Evolutionary conservation across 1,140 invertebrate genomes (phyloP), one percentile per base, ranked within the genome.

Genomic region (Mya arenaria): DNA sequence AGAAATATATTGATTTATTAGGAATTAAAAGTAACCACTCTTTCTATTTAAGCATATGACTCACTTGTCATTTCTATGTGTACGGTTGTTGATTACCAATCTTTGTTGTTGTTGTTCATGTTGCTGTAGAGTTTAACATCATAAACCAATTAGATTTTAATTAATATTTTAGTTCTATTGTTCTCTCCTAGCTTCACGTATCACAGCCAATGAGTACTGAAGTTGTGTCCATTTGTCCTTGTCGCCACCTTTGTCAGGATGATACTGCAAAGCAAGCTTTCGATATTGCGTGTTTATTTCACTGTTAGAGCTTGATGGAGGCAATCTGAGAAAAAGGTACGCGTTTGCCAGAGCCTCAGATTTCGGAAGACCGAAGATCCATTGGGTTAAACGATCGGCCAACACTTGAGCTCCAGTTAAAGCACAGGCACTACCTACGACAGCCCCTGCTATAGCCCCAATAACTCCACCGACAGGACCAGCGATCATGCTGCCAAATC

Each of bases 191-290:
- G 63, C 63, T 2, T 66, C 63, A 34, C 63, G 32, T 8, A 66
- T 66, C 30, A 66, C 30, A 17, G 63, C 63, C 5, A 66, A 34
- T 34, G 63, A 30, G 36, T 66, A 37, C 36, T 66, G 63, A 34
- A 66, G 63, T 36, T 36, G 63, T 17, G 36, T 66, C 63, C 63
- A 66, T 36, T 66, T 66, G 28, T 34, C 63, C 8, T 10, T 17
- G 17, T 66, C 32, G 6, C 62, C 62, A 36, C 62, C 62, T 36
- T 36, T 66, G 63, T 66, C 63, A 13, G 63, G 63, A 66, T 66
- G 34, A 36, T 36, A 66, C 23, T 66, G 10, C 15, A 30, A 23
- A 17, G 63, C 63, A 17, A 30, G 34, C 19, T 36, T 32, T 66
- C 32, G 3, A 36, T 66, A 66, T 15, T 23, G 15, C 15, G 63